These are phyloP conservation scores for Aspidiotus destructor DNA, from an alignment of 2,888 invertebrate genomes.

Conservation along the genomic window DNA sequence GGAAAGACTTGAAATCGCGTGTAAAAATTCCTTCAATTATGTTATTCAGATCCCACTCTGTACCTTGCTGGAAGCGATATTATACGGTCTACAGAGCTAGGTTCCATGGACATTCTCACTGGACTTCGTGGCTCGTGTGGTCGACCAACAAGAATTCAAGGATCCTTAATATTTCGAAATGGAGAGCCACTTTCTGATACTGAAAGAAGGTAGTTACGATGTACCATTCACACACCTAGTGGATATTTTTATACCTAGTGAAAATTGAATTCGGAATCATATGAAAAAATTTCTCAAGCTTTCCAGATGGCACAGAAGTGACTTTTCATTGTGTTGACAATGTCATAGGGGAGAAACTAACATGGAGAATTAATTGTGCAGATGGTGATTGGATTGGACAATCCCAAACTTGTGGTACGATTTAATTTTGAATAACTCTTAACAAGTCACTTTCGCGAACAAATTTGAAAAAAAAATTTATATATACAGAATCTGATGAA, in stretches of 20 bases:
- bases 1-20: too few species aligned
- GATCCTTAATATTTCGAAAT: conserved; percentile 60
- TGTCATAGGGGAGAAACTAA: conserved; percentile 68
- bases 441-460: neutral
- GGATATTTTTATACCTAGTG: too few species aligned
- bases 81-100: conserved; percentile 45
- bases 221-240: conserved; percentile 36
- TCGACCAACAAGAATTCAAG: conserved; percentile 62
- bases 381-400: conserved; percentile 76
- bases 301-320: conserved; percentile 72
- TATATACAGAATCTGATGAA: conserved; percentile 25
- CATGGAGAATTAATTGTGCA: conserved; percentile 76
- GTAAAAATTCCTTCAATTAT: too few species aligned
- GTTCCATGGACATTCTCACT: conserved; percentile 38
- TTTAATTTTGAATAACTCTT: conserved; percentile 13
- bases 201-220: conserved; percentile 47
- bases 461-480: neutral
- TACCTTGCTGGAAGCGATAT: conserved; percentile 41
- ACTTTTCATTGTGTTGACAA: conserved; percentile 74
- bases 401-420: conserved; percentile 66
- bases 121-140: conserved; percentile 47
- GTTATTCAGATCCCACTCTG: conserved; percentile 36
- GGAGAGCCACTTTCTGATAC: conserved; percentile 58
- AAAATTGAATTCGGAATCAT: too few species aligned
- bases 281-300: conserved; percentile 41